Conservation (phyloP, 1,140 invertebrate genomes). For the Drosophila rhopaloa region DNA sequence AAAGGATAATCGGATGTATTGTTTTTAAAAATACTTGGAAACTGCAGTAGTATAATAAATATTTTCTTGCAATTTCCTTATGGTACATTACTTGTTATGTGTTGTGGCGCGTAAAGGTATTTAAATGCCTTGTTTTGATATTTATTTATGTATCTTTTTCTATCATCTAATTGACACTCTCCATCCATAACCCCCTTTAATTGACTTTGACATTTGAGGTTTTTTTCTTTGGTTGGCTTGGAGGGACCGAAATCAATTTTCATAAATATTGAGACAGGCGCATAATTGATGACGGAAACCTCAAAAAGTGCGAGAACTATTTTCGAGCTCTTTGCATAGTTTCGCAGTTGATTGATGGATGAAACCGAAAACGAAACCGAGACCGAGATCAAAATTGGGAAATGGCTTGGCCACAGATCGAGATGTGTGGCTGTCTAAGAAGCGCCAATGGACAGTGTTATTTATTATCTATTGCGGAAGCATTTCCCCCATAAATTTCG, state of each 20-base stretch:
- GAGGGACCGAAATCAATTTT: constrained; percentile 73
- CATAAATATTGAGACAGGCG: constrained; percentile 80
- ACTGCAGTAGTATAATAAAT: not conserved
- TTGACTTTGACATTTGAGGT: constrained; percentile 76
- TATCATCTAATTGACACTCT: not conserved
- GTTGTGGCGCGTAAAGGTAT: not conserved
- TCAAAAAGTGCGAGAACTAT: constrained; percentile 49
- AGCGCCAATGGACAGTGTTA: constrained; percentile 43
- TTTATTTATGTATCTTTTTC: not conserved
- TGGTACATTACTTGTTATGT: not conserved
- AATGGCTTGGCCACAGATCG: constrained; percentile 30
- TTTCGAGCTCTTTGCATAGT: constrained; percentile 57
- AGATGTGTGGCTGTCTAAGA: constrained; percentile 5
- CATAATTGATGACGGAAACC: constrained; percentile 70
- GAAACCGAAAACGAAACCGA: constrained; percentile 37
- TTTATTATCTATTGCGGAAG: constrained; percentile 73
- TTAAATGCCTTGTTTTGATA: constrained; percentile 1
- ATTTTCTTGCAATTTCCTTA: not conserved
- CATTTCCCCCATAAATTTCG: constrained; percentile 69
- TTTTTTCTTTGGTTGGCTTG: constrained; percentile 24
- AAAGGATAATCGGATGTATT: not conserved
- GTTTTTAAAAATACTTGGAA: not conserved
- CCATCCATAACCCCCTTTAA: constrained; percentile 56
- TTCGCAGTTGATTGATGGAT: constrained; percentile 69
- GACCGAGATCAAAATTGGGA: constrained; percentile 23